Evolutionary conservation across 2,797 vertebrate genomes (phyloP), one percentile per base, ranked within the genome.

Genomic region (Malurus splendens): DNA sequence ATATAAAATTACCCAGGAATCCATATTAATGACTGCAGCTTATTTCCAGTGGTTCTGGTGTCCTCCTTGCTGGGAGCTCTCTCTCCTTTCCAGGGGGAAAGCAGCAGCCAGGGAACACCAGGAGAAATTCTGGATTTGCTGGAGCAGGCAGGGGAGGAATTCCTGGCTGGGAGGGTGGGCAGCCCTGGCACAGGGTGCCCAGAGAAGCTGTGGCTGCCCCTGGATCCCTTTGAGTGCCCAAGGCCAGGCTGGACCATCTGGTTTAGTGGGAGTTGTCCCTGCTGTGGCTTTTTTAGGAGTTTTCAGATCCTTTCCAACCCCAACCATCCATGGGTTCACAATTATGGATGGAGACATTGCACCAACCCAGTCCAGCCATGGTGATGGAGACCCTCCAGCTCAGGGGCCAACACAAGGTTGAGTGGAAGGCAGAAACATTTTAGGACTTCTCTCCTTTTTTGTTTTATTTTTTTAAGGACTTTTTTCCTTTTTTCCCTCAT

Each of bases 1-100:
- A 94, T 90, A 95, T 71, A 78, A 89, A 94, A 94, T 94, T 19
- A 36, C 38, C 62, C 61, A 72, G 66, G 88, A 93, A 86, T 90
- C 74, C 86, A 56, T 62, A 78, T 79, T 44, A 80, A 86, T 60
- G 89, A 47, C 20, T 48, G 14, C 57, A 77, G 83, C 10, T 51
- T 24, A 50, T 36, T 76, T 88, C 61, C 86, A 71, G 64, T 51
- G 91, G 64, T 77, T 86, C n/a, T 17, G 12, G 86, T 38, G 77
- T 38, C 45, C 86, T 55, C 50, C 39, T 67, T 11, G 36, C 36
- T 36, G 36, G 36, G 36, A 24, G 50, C 14, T 56, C 19, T 5
- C 17, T 12, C 14, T 25, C 25, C 30, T 62, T 9, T 3, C 19
- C 10, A 1, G 75, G 62, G 32, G 42, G 30, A 59, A 66, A 52